phyloP scores from a whole-genome alignment of 2,113 vertebrate species.

The Eulacestoma nigropectus region DNA sequence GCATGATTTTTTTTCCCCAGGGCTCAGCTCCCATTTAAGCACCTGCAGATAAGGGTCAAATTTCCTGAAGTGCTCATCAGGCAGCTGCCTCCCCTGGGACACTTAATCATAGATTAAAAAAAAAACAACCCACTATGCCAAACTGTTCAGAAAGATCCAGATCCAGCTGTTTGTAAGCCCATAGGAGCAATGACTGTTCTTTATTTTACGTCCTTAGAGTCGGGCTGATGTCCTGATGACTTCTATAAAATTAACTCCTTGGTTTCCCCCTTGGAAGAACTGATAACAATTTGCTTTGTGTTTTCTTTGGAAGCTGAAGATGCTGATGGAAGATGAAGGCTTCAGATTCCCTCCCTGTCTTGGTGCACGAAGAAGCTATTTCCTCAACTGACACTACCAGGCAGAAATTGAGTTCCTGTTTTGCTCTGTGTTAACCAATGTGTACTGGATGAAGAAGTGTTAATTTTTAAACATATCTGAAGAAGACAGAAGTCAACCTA shows the following conservation, averaged over 20 bases:
- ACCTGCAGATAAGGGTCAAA: constrained; percentile 59
- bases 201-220: not conserved
- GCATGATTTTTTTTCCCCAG: not conserved
- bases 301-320: not conserved
- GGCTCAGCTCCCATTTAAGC: constrained; percentile 14
- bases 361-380: not conserved
- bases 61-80: constrained; percentile 50
- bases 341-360: not conserved
- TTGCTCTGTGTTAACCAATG: not conserved
- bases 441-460: not conserved
- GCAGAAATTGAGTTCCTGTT: not conserved
- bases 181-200: not conserved
- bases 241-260: not conserved
- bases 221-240: not conserved
- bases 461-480: not conserved
- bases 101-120: not conserved
- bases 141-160: not conserved
- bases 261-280: not conserved
- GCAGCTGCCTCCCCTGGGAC: constrained; percentile 16
- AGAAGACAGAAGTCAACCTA: not conserved
- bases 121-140: not conserved
- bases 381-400: not conserved
- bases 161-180: not conserved
- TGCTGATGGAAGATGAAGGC: not conserved
- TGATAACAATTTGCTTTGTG: not conserved